Percentiles rank a stretch among this genome's conserved stretches.
Evolutionary conservation across 2,797 vertebrate genomes (phyloP).

Genomic region (Xenops minutus): DNA sequence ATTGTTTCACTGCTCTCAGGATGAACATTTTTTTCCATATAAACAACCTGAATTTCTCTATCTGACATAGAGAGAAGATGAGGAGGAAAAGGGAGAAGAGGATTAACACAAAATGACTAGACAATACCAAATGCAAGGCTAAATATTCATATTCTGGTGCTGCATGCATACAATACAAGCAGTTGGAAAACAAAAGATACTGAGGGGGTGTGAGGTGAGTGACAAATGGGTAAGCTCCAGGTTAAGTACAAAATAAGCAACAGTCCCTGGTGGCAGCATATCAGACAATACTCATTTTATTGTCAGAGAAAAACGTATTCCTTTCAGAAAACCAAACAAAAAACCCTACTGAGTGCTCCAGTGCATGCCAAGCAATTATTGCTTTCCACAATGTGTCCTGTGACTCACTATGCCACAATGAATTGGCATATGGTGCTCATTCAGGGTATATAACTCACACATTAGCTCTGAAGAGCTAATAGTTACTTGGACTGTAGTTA

Average conservation of each 20-base stretch:
- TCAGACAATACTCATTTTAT: not conserved
- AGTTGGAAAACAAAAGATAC: not conserved
- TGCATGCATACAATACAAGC: not conserved
- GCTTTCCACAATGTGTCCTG: constrained; percentile 1
- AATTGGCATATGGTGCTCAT: constrained; percentile 31
- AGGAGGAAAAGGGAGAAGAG: not conserved
- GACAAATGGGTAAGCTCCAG: not conserved
- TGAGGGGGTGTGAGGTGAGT: not conserved
- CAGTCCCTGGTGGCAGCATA: not conserved
- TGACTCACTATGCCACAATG: constrained; percentile 43
- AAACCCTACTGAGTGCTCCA: not conserved
- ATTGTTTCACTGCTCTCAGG: not conserved
- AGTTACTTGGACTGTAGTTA: constrained; percentile 24
- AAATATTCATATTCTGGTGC: not conserved
- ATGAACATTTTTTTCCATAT: not conserved
- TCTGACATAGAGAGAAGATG: not conserved
- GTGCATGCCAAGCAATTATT: constrained; percentile 24
- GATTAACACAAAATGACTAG: not conserved
- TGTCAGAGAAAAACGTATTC: constrained; percentile 7
- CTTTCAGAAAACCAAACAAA: constrained; percentile 40
- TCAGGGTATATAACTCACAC: constrained; percentile 36
- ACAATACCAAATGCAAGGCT: not conserved
- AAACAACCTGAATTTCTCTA: not conserved
- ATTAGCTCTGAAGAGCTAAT: constrained; percentile 10
- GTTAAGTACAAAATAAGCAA: constrained; percentile 26